Evolutionary conservation across 2,888 invertebrate genomes (phyloP).

Genomic region (Byasa hedistus): DNA sequence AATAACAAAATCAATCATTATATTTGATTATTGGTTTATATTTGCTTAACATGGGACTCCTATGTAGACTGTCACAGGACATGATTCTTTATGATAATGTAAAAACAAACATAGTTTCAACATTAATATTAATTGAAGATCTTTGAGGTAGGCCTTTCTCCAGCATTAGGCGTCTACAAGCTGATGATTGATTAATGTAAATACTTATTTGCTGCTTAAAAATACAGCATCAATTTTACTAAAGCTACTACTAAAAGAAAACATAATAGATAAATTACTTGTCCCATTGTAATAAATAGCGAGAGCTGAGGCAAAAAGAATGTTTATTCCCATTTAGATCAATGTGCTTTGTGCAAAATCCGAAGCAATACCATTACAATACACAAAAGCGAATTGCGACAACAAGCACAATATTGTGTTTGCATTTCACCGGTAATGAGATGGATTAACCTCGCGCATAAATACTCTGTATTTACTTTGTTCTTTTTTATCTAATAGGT

Average conservation of each 20-base stretch:
- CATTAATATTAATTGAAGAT: too few relatives aligned
- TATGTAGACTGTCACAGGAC: too few relatives aligned
- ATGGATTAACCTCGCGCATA: not conserved
- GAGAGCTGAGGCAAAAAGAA: slow-evolving; percentile 1
- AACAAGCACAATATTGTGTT: slow-evolving; percentile 4
- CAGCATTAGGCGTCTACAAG: too few relatives aligned
- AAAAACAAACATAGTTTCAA: too few relatives aligned
- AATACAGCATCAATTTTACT: not conserved
- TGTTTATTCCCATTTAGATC: not conserved
- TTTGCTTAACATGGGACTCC: too few relatives aligned
- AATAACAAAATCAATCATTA: too few relatives aligned
- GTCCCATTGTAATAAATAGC: not conserved
- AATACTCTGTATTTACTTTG: not conserved
- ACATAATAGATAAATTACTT: not conserved
- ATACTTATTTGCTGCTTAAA: not conserved
- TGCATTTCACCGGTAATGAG: slow-evolving; percentile 19
- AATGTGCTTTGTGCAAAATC: not conserved
- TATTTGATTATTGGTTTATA: too few relatives aligned
- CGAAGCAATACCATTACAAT: slow-evolving; percentile 16
- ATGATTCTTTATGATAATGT: too few relatives aligned
- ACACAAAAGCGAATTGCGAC: slow-evolving; percentile 5
- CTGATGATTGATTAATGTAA: too few relatives aligned
- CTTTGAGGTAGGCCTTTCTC: too few relatives aligned
- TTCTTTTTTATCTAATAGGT: too few relatives aligned
- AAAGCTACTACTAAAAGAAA: not conserved